These are phyloP conservation scores for Brachionus calyciflorus DNA, from an alignment of 1,140 invertebrate species.

Conservation along the genomic window DNA sequence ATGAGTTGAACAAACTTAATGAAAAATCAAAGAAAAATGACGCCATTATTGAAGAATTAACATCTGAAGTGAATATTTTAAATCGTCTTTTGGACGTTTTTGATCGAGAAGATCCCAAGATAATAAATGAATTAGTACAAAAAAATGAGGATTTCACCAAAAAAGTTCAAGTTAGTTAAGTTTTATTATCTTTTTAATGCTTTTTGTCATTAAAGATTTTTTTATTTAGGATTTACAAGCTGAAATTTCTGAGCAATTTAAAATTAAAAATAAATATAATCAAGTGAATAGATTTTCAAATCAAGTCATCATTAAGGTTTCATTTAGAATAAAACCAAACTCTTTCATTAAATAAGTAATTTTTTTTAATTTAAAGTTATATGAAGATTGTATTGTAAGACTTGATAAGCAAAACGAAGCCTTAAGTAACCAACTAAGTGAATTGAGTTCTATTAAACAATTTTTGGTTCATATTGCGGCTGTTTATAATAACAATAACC, in stretches of 20 bases:
- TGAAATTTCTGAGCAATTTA: constrained; percentile 2
- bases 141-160: not conserved
- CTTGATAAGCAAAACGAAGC: constrained; percentile 13
- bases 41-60: not conserved
- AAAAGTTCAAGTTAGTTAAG: constrained; percentile 1
- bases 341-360: not conserved
- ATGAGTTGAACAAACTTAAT: constrained; percentile 5
- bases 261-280: constrained; percentile 8
- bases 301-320: not conserved
- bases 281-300: not conserved
- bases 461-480: not conserved
- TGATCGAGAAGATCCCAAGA: not conserved
- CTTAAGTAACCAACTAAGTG: not conserved
- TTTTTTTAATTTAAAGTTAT: not conserved
- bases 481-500: constrained; percentile 26
- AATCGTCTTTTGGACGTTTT: not conserved
- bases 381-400: constrained; percentile 12
- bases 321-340: not conserved
- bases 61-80: not conserved
- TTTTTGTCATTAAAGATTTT: too few relatives aligned
- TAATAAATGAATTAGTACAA: not conserved
- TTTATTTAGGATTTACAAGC: not conserved
- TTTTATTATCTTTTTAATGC: too few relatives aligned
- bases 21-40: constrained; percentile 1
- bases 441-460: not conserved